Base-by-base conservation (phyloP, 1,140 invertebrate genomes). In the Drosophila bipectinata region DNA sequence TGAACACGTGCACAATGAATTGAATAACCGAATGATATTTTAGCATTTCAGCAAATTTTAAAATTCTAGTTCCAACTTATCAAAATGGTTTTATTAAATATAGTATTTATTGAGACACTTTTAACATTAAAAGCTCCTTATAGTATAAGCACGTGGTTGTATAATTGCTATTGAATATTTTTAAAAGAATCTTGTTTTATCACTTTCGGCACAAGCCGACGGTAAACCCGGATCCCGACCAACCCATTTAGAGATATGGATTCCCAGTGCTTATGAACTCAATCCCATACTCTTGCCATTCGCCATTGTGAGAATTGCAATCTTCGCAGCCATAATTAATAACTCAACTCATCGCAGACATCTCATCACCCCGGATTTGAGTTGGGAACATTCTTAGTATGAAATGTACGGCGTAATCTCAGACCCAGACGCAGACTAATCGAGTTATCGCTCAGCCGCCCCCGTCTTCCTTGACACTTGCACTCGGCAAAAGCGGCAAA, bases 261-360 rank as follows among this genome's bases (percentile, higher is more conserved):
- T n/a, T 37, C 10, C 21, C 51, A 1, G 30, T 54, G 32, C 32
- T 12, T 14, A 39, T 67, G 49, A 47, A 68, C 62, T 30, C n/a
- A 45, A 15, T 54, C 32, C 51, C 62, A 24, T 54, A 21, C 34
- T 18, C 34, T 28, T 9, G 3, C 8, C 8, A 28, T 47, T 10
- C 41, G 39, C 32, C 62, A 49, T 30, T 47, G n/a, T 7, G 26
- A 28, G 26, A 57, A 32, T 9, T 69, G 66, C 63, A 64, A 67
- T 67, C 47, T 24, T 14, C 18, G 47, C 63, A 24, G 47, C n/a
- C 60, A 53, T 57, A 69, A 69, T 69, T 69, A 68, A 51, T 68
- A 69, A 69, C 26, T 49, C 62, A 69, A 69, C 26, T 49, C 51
- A 69, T 37, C 62, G 66, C 66, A 56, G 66, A 69, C 66, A 68